Conservation (phyloP, 2,888 invertebrate species). For the Therioaphis trifolii region DNA sequence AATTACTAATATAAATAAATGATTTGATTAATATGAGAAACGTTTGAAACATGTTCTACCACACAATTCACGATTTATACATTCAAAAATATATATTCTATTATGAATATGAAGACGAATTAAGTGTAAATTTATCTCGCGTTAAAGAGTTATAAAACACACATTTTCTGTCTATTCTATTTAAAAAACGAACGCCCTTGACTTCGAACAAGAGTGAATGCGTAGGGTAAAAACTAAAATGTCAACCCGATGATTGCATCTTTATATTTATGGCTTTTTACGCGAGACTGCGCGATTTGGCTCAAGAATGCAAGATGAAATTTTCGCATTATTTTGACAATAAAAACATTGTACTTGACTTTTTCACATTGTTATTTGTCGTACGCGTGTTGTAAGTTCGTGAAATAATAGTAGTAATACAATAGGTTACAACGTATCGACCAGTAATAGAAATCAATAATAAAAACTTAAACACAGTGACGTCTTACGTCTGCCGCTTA, state of each 20-base stretch:
- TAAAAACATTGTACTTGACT: conserved; percentile 14
- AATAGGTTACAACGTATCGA: conserved; percentile 16
- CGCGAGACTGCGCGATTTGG: neutral
- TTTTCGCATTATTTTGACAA: neutral
- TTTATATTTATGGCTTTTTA: conserved; percentile 25
- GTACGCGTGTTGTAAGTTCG: neutral
- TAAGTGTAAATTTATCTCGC: conserved; percentile 21
- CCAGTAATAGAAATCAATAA: conserved; percentile 36
- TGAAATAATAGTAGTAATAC: neutral
- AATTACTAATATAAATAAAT: no score
- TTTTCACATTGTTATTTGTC: neutral
- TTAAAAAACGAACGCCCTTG: conserved; percentile 34
- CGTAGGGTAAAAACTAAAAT: conserved; percentile 25
- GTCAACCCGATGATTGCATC: conserved; percentile 38
- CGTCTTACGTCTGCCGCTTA: neutral
- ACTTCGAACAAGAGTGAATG: conserved; percentile 32
- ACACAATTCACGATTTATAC: no score
- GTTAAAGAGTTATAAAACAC: neutral
- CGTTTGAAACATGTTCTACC: no score
- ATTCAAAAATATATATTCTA: no score
- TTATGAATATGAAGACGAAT: no score
- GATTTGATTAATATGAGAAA: no score
- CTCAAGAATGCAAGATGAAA: neutral
- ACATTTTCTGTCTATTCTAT: conserved; percentile 30
- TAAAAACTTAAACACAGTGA: neutral